A percentile compares a stretch with the other conserved stretches of the same genome.
These are phyloP conservation scores for Nomada fabriciana DNA, from an alignment of 2,888 invertebrate genomes.

Conservation along the genomic window DNA sequence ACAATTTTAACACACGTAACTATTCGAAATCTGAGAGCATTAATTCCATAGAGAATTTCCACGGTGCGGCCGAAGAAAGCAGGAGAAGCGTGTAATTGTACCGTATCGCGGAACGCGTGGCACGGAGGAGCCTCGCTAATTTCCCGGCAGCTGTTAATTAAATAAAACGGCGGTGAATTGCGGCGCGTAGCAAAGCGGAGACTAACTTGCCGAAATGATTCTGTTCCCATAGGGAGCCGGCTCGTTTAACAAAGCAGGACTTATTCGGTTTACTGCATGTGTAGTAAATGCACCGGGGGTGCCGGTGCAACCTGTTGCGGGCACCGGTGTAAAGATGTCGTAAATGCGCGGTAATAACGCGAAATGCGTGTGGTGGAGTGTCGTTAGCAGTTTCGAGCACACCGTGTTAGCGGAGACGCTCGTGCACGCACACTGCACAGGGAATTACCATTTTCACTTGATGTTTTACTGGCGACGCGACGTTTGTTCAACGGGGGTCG, in stretches of 20 bases:
- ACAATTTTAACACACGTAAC: no score
- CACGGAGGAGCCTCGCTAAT: slow-evolving; percentile 21
- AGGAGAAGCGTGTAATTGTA: background rate
- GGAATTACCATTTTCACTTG: slow-evolving; percentile 58
- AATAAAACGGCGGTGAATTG: slow-evolving; percentile 39
- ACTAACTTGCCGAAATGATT: slow-evolving; percentile 67
- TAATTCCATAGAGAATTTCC: no score
- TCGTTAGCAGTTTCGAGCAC: slow-evolving; percentile 68
- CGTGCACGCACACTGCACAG: background rate
- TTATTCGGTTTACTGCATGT: slow-evolving; percentile 70
- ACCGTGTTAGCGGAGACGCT: slow-evolving; percentile 40
- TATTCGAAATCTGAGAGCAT: no score
- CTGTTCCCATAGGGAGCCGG: slow-evolving; percentile 65
- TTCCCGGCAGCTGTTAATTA: slow-evolving; percentile 49
- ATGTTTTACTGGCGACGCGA: slow-evolving; percentile 21
- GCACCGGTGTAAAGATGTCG: slow-evolving; percentile 71
- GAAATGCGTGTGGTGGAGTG: slow-evolving; percentile 61
- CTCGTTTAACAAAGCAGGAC: slow-evolving; percentile 69
- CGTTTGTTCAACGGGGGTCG: slow-evolving; percentile 54
- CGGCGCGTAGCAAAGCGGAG: slow-evolving; percentile 52
- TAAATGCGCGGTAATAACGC: slow-evolving; percentile 73
- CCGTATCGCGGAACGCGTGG: slow-evolving; percentile 27
- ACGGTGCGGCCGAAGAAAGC: no score
- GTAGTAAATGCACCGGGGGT: slow-evolving; percentile 65
- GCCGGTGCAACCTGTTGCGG: slow-evolving; percentile 72